Percentiles rank a stretch among this genome's conserved stretches.
Evolutionary conservation across 1,140 invertebrate genomes (phyloP).

Genomic region (Hypothenemus hampei): DNA sequence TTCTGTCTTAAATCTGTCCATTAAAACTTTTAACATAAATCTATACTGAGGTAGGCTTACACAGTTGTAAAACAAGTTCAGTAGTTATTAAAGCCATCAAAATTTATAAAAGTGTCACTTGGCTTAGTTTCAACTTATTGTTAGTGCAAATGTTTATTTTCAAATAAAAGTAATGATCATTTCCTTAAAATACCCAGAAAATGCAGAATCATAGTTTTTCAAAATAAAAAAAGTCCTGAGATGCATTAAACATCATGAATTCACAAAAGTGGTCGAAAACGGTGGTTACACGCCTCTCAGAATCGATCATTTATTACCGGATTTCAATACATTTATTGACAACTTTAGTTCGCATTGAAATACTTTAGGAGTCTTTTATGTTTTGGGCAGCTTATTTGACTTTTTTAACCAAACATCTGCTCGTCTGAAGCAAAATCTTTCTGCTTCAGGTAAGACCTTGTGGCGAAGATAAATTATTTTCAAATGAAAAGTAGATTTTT

Average conservation of each 20-base stretch:
- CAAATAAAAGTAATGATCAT: too few relatives aligned
- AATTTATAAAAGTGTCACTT: too few relatives aligned
- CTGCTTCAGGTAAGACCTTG: neutral
- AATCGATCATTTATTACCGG: slow-evolving; percentile 6
- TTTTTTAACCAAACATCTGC: slow-evolving; percentile 8
- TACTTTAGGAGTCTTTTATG: slow-evolving; percentile 1
- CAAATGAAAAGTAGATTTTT: neutral
- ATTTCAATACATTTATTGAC: slow-evolving; percentile 5
- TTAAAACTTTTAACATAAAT: too few relatives aligned
- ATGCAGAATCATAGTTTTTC: neutral
- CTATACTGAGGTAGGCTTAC: too few relatives aligned
- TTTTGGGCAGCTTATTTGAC: neutral
- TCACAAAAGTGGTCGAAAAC: neutral
- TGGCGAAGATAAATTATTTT: neutral
- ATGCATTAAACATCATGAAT: too few relatives aligned
- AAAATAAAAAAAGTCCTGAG: neutral
- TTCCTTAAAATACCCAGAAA: neutral
- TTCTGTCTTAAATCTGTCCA: too few relatives aligned
- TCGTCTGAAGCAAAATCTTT: neutral
- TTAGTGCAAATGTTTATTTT: too few relatives aligned
- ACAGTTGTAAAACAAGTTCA: too few relatives aligned
- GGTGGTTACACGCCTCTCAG: slow-evolving; percentile 15
- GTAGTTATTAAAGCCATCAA: too few relatives aligned
- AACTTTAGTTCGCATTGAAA: slow-evolving; percentile 2
- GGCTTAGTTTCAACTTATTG: too few relatives aligned